These are phyloP conservation scores for Phocides pigmalion DNA, from an alignment of 1,140 invertebrate genomes.

Conservation along the genomic window DNA sequence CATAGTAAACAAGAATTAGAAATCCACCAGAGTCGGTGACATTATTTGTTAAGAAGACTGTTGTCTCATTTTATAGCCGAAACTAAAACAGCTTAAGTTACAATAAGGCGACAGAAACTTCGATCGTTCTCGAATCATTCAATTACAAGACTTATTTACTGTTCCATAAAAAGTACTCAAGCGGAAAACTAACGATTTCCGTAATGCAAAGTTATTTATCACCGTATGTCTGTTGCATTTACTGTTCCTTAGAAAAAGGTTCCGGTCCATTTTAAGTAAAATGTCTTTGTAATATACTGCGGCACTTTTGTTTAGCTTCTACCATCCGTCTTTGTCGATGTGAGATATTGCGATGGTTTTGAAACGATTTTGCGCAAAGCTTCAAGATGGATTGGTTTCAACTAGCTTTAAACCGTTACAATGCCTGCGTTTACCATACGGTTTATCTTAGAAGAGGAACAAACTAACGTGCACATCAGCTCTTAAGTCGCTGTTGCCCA, in stretches of 20 bases:
- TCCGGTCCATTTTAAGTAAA: conserved; percentile 14
- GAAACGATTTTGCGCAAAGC: conserved; percentile 6
- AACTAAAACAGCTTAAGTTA: too few relatives aligned
- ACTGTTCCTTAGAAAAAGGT: conserved; percentile 25
- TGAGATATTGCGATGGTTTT: conserved; percentile 17
- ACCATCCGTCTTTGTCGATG: conserved; percentile 26
- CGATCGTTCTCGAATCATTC: too few relatives aligned
- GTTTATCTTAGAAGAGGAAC: too few relatives aligned
- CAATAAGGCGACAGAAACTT: too few relatives aligned
- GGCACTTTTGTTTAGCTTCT: conserved; percentile 8
- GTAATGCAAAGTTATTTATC: conserved; percentile 26
- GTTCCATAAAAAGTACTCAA: not conserved
- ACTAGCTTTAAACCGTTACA: not conserved
- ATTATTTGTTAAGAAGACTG: too few relatives aligned
- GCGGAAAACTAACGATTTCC: conserved; percentile 12
- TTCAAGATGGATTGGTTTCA: not conserved
- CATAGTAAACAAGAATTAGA: too few relatives aligned
- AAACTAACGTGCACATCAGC: too few relatives aligned
- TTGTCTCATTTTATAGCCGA: too few relatives aligned
- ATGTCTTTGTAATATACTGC: conserved; percentile 24
- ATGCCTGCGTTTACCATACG: not conserved
- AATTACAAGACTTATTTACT: not conserved
- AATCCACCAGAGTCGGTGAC: too few relatives aligned
- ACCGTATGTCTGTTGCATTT: conserved; percentile 22
- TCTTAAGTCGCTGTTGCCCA: too few relatives aligned